Evolutionary conservation across 1,140 invertebrate genomes (phyloP).

Genomic region (Cepaea nemoralis): DNA sequence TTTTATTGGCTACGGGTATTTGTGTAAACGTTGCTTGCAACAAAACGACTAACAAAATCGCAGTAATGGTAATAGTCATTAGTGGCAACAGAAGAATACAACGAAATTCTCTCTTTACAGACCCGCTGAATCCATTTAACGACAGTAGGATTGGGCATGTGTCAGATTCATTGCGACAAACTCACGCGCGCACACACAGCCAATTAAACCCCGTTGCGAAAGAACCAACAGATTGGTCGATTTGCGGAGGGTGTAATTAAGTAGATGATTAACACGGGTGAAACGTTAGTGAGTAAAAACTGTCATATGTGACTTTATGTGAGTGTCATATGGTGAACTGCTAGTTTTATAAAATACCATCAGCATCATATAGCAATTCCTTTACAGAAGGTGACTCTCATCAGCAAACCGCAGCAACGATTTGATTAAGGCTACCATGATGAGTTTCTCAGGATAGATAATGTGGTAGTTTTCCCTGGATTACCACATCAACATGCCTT

Average conservation of each 20-base stretch:
- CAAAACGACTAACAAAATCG: background rate
- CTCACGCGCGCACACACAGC: background rate
- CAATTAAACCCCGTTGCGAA: background rate
- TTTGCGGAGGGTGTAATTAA: background rate
- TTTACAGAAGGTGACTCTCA: too few relatives aligned
- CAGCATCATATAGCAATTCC: too few relatives aligned
- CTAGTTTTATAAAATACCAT: too few relatives aligned
- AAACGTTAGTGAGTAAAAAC: too few relatives aligned
- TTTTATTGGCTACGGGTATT: background rate
- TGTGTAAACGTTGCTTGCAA: background rate
- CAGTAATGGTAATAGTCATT: background rate
- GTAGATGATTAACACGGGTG: too few relatives aligned
- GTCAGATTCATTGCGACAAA: background rate
- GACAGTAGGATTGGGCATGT: background rate
- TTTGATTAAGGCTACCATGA: too few relatives aligned
- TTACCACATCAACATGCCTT: too few relatives aligned
- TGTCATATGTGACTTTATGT: too few relatives aligned
- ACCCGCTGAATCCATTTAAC: background rate
- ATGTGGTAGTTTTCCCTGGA: too few relatives aligned
- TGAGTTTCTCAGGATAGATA: too few relatives aligned
- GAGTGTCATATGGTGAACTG: too few relatives aligned
- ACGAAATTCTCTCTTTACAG: background rate
- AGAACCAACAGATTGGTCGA: background rate
- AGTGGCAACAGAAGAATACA: background rate
- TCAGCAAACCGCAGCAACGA: too few relatives aligned